A percentile compares a stretch with the other conserved stretches of the same genome.
Conservation (phyloP, 1,140 invertebrate species). For the Sminthurinus signatus region DNA sequence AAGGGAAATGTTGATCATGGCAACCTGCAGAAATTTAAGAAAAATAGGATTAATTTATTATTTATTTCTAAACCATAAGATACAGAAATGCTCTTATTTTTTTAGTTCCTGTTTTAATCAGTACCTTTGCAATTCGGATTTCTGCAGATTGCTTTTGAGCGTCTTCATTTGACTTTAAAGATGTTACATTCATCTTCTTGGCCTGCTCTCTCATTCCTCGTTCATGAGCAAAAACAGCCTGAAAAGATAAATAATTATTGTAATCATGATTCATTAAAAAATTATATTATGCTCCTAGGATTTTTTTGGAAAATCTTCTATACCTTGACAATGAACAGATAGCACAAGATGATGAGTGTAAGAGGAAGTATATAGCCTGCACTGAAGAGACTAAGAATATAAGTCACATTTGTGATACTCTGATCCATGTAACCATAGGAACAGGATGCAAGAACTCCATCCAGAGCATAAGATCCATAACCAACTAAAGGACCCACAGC, state of each 20-base stretch:
- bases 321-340: slow-evolving; percentile 46
- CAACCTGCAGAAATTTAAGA: no score
- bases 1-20: slow-evolving; percentile 46
- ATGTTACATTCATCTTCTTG: slow-evolving; percentile 45
- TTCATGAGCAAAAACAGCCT: slow-evolving; percentile 47
- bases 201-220: slow-evolving; percentile 46
- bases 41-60: neutral
- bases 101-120: no score
- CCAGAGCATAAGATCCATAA: slow-evolving; percentile 43
- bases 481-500: slow-evolving; percentile 43
- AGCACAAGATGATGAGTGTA: slow-evolving; percentile 46
- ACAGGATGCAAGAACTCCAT: slow-evolving; percentile 43
- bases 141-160: slow-evolving; percentile 41
- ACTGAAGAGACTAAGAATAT: slow-evolving; percentile 40
- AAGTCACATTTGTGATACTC: slow-evolving; percentile 36
- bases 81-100: no score
- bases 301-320: no score
- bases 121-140: slow-evolving; percentile 42
- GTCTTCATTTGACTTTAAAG: slow-evolving; percentile 42
- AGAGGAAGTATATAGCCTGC: slow-evolving; percentile 45
- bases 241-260: neutral
- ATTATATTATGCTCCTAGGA: no score
- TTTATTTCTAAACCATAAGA: neutral
- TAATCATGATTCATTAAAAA: neutral
- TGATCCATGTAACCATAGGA: slow-evolving; percentile 49